These are phyloP conservation scores for Enteromius unitaeniatus DNA, from an alignment of 2,797 vertebrate species.

Conservation along the genomic window DNA sequence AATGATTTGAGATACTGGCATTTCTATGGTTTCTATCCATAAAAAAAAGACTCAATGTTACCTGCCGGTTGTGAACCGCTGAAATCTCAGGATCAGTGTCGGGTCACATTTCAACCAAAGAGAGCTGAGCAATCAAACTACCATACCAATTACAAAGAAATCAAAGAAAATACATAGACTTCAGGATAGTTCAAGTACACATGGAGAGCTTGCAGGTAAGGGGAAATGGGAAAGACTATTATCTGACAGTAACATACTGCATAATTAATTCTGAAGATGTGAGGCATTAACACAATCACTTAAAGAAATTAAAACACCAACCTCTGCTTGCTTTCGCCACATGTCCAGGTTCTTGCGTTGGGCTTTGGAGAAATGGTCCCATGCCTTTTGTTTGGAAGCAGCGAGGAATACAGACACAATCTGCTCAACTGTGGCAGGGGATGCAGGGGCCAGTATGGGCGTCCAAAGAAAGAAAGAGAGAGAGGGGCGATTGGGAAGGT, in stretches of 20 bases:
- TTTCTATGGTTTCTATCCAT: neutral
- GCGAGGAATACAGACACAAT: constrained; percentile 99
- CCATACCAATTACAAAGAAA: constrained; percentile 54
- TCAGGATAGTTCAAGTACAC: neutral
- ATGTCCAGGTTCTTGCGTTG: constrained; percentile 99
- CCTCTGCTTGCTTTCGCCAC: constrained; percentile 99
- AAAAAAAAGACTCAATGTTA: constrained; percentile 39
- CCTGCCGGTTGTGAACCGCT: constrained; percentile 51
- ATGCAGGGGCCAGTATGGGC: constrained; percentile 66
- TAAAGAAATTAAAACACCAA: constrained; percentile 77
- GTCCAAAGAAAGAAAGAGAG: constrained; percentile 62
- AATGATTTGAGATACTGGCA: neutral
- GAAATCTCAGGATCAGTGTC: constrained; percentile 26
- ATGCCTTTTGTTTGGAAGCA: constrained; percentile 99
- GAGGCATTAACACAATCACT: constrained; percentile 55
- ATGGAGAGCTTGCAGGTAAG: neutral
- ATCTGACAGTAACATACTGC: constrained; percentile 23
- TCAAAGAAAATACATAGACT: constrained; percentile 42
- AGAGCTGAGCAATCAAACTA: constrained; percentile 18
- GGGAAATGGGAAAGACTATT: constrained; percentile 17
- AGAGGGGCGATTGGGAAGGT: constrained; percentile 82
- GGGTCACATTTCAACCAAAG: constrained; percentile 22
- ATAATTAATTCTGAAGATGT: constrained; percentile 16
- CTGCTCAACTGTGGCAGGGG: constrained; percentile 93
- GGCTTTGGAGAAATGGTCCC: constrained; percentile 99